Evolutionary conservation across 2,888 invertebrate genomes (phyloP).

Genomic region (Rhingia rostrata): DNA sequence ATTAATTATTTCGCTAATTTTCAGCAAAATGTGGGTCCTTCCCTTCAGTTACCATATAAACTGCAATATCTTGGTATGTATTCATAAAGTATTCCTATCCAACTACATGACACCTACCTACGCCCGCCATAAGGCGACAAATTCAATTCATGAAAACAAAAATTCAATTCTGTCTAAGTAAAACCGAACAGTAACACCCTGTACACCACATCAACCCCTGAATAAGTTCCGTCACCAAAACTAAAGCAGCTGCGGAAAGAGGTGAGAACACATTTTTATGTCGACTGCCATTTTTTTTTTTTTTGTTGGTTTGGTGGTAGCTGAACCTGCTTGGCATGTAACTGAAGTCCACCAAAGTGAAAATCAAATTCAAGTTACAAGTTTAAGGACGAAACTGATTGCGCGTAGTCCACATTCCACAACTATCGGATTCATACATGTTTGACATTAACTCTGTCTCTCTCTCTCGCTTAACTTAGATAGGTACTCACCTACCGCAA

Average conservation of each 20-base stretch:
- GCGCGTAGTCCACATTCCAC: conserved; percentile 12
- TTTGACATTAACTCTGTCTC: not conserved
- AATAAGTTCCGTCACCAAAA: not conserved
- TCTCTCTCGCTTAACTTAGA: not conserved
- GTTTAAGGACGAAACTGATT: conserved; percentile 67
- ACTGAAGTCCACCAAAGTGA: conserved; percentile 40
- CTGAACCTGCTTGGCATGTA: conserved; percentile 39
- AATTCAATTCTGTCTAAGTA: too few relatives aligned
- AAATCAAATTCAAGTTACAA: conserved; percentile 70
- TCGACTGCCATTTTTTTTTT: conserved; percentile 5
- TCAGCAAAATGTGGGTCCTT: too few relatives aligned
- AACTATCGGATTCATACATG: conserved; percentile 24
- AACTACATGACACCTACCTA: too few relatives aligned
- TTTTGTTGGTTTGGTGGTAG: conserved; percentile 41
- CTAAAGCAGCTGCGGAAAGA: conserved; percentile 22
- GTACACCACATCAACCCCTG: too few relatives aligned
- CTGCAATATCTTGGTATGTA: too few relatives aligned
- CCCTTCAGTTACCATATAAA: too few relatives aligned
- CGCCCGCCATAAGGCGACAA: too few relatives aligned
- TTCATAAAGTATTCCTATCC: too few relatives aligned
- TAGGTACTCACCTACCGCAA: too few relatives aligned
- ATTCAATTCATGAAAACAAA: too few relatives aligned
- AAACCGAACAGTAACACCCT: too few relatives aligned
- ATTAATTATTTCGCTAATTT: too few relatives aligned
- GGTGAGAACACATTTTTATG: conserved; percentile 8